Evolutionary conservation across 2,888 invertebrate species (phyloP), one percentile per base, ranked within the genome.

Genomic region (Spicauda simplicius): DNA sequence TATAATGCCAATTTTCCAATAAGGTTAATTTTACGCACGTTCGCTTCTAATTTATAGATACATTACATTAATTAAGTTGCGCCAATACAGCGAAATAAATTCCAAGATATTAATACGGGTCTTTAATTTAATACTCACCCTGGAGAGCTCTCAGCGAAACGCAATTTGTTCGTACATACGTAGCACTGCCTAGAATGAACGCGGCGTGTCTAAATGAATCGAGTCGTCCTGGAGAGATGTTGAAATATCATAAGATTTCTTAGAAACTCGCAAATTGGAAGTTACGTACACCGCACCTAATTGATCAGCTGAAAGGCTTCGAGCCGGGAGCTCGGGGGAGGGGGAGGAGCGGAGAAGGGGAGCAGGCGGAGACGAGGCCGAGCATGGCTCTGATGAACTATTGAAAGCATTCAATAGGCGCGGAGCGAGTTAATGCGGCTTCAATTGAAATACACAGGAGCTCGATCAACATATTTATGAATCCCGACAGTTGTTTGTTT

Each of bases 341-440:
- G 16, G 14, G 41, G 25, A 50, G 30, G 16, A 12, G 41, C 19
- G 25, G 5, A 25, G 25, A 25, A 25, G 25, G 25, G 25, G 45
- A 6, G 5, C n/a, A n/a, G 45, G 45, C 45, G 45, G 16, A 45
- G 45, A 45, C 45, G 45, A 45, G 45, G 45, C n/a, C 45, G 45
- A 33, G 45, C 45, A 0, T 11, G 45, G 45, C 45, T 41, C 45
- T 69, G 66, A 69, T 67, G 69, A 70, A 69, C 70, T 67, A 69
- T 70, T 70, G 68, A 71, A 65, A 60, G 63, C 68, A 68, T 62
- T 63, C 65, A 64, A 67, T 70, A 60, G 69, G 56, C 55, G 59
- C 45, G 45, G 14, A 45, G 45, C 45, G 45, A 55, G 45, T 63
- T 63, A 63, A 45, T 55, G 60, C 59, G 56, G 63, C 64, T 55